Evolutionary conservation across 2,797 vertebrate genomes (phyloP).

Genomic region (Brachyalestes nurse): DNA sequence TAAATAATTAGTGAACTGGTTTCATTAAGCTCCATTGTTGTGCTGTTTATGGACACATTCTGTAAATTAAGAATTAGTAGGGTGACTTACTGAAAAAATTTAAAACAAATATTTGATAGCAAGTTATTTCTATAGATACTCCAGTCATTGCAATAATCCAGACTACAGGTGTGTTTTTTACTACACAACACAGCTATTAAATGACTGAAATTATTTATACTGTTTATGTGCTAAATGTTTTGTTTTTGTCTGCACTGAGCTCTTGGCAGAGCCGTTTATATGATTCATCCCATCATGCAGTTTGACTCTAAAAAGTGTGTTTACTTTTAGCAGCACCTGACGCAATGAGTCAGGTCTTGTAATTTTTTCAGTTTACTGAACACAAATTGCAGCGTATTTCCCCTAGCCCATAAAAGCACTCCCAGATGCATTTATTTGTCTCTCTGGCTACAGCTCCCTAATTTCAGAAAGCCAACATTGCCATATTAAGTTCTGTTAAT

Average conservation of each 20-base stretch:
- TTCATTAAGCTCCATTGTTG: background rate
- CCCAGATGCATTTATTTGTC: conserved; percentile 45
- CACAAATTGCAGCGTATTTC: background rate
- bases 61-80: background rate
- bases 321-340: background rate
- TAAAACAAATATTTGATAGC: background rate
- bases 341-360: background rate
- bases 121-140: background rate
- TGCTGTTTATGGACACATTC: background rate
- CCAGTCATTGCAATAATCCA: background rate
- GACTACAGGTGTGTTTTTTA: background rate
- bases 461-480: conserved; percentile 19
- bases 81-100: background rate
- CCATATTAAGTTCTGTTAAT: conserved; percentile 31
- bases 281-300: background rate
- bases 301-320: background rate
- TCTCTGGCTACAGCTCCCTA: background rate
- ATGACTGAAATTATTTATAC: background rate
- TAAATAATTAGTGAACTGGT: too few species aligned
- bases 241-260: background rate
- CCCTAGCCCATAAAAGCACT: background rate
- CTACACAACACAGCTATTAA: background rate
- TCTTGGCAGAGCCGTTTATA: background rate
- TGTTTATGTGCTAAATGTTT: background rate
- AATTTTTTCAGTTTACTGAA: background rate